These are phyloP conservation scores for Apis mellifera DNA, from an alignment of 1,140 invertebrate genomes.

Conservation along the genomic window Amel_HAv3.1 CM009933.2:3216001-3216500, in stretches of 20 bases:
- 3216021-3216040: not conserved
- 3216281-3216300: not conserved
- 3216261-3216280: conserved; percentile 24
- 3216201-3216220: not conserved
- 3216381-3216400: conserved; percentile 20
- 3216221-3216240: not conserved
- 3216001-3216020: not conserved
- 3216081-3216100: not conserved
- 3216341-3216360: not conserved
- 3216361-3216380: too few species aligned
- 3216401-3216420: not conserved
- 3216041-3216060: not conserved
- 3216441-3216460: not conserved
- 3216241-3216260: conserved; percentile 29
- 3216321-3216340: not conserved
- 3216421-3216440: not conserved
- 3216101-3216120: not conserved
- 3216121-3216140: not conserved
- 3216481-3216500: conserved; percentile 46
- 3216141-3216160: not conserved
- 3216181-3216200: not conserved
- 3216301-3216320: not conserved
- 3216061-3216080: not conserved
- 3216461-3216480: conserved; percentile 9
- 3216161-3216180: not conserved